These are phyloP conservation scores for Tuberolachnus salignus DNA, from an alignment of 2,888 invertebrate genomes.

Conservation along the genomic window DNA sequence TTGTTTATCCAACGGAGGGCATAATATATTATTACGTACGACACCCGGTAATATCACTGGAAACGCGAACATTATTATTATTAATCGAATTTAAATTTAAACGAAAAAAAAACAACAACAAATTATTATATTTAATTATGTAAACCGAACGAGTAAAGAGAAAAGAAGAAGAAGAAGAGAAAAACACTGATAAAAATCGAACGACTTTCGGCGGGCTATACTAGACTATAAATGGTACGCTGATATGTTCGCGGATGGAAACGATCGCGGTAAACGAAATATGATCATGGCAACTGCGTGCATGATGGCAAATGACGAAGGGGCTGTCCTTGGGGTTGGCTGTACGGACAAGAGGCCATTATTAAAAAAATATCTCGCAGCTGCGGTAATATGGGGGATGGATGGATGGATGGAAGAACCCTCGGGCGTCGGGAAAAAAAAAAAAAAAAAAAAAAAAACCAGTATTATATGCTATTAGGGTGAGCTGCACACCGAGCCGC, in stretches of 20 bases:
- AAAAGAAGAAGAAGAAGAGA: not conserved
- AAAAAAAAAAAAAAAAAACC: constrained; percentile 23
- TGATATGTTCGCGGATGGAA: not conserved
- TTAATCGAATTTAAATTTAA: not conserved
- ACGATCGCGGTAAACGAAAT: constrained; percentile 13
- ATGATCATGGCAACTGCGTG: constrained; percentile 44
- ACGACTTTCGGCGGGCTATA: not conserved
- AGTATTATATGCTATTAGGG: constrained; percentile 15
- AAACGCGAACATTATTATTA: not conserved
- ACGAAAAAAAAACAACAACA: not conserved
- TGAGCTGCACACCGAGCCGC: not conserved
- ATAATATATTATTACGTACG: not conserved
- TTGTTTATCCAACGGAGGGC: constrained; percentile 6
- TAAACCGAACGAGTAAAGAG: not conserved
- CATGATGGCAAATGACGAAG: constrained; percentile 18
- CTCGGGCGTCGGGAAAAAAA: not conserved
- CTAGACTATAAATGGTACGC: not conserved
- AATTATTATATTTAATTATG: too few relatives aligned
- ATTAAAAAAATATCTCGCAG: constrained; percentile 45
- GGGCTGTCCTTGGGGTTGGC: constrained; percentile 50
- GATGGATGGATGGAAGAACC: constrained; percentile 40
- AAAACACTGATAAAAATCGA: not conserved
- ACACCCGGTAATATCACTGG: not conserved
- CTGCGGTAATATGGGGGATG: constrained; percentile 2
- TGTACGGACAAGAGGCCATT: constrained; percentile 40